Evolutionary conservation across 2,888 invertebrate species (phyloP), one percentile per base, ranked within the genome.

Genomic region (Suillia variegata): DNA sequence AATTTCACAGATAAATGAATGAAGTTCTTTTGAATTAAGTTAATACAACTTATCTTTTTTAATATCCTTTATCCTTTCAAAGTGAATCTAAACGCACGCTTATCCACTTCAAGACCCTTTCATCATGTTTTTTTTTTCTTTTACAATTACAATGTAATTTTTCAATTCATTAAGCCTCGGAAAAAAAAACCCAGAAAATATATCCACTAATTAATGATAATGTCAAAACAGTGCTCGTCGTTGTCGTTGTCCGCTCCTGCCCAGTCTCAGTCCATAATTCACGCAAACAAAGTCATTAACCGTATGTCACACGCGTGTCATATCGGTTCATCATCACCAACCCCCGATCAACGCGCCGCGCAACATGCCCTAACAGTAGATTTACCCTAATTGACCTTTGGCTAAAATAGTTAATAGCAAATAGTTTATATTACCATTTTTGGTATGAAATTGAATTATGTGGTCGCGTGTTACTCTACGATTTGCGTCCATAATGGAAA

Each of bases 281-380:
- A n/a, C n/a, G n/a, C n/a, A n/a, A 72, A 74, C 74, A 64, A 73
- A 71, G 74, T 72, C 72, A 72, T 72, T 72, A 74, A 74, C 74
- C 72, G 72, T 72, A 72, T 72, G 72, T 74, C 72, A 74, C 74
- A 74, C 74, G 72, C 74, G 71, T 67, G 66, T 70, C 64, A 18
- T 45, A 45, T 45, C 45, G 18, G 18, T 20, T 20, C 45, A 45
- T 45, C 45, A 18, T 20, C 45, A 20, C 45, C 18, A 3, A 18
- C 18, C 17, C 45, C 3, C 45, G 10, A 5, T 26, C 26, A 26
- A 5, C 5, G 6, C 38, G 3, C 18, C 45, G 45, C 20, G 5
- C 45, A 45, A 5, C 17, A 20, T 45, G 3, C 4, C 20, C 20
- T 13, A 4, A 18, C 18, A 20, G 13, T 45, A 20, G 45, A 17